These are phyloP conservation scores for Metellina segmentata DNA, from an alignment of 2,888 invertebrate genomes.

Conservation along the genomic window DNA sequence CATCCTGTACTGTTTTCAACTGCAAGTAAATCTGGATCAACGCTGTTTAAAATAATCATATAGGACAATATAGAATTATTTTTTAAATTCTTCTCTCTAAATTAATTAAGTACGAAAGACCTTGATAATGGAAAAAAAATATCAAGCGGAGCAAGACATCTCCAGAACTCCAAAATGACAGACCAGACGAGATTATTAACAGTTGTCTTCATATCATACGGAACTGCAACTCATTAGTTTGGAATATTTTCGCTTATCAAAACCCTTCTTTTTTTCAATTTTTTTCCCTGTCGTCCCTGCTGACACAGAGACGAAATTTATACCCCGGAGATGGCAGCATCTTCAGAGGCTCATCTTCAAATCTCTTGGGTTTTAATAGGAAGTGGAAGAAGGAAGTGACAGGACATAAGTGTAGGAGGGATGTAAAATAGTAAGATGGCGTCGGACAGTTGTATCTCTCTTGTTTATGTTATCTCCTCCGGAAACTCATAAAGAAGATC, in stretches of 20 bases:
- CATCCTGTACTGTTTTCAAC: too few species aligned
- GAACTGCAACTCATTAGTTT: constrained; percentile 44
- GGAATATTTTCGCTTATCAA: neutral
- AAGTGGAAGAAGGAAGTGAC: constrained; percentile 62
- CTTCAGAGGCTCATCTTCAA: constrained; percentile 49
- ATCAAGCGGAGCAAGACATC: neutral
- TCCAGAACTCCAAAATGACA: neutral
- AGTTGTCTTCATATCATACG: neutral
- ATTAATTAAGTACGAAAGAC: neutral
- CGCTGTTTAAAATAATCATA: too few species aligned
- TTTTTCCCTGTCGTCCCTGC: neutral
- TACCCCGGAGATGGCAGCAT: constrained; percentile 53
- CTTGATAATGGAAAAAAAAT: neutral
- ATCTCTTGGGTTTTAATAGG: constrained; percentile 73
- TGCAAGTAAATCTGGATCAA: too few species aligned
- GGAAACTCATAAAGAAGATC: constrained; percentile 74
- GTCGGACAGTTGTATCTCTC: constrained; percentile 69
- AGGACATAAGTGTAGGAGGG: constrained; percentile 56
- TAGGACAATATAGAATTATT: too few species aligned
- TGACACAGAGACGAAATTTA: constrained; percentile 49
- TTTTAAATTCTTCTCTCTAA: neutral
- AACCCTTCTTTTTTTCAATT: constrained; percentile 7
- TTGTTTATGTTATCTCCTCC: constrained; percentile 73
- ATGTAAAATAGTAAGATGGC: constrained; percentile 73
- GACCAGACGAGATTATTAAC: constrained; percentile 8